Evolutionary conservation across 92 coral and sea anemone genomes (phyloP), one percentile per base, ranked within the genome.

Genomic region (Epizoanthus stellaris): DNA sequence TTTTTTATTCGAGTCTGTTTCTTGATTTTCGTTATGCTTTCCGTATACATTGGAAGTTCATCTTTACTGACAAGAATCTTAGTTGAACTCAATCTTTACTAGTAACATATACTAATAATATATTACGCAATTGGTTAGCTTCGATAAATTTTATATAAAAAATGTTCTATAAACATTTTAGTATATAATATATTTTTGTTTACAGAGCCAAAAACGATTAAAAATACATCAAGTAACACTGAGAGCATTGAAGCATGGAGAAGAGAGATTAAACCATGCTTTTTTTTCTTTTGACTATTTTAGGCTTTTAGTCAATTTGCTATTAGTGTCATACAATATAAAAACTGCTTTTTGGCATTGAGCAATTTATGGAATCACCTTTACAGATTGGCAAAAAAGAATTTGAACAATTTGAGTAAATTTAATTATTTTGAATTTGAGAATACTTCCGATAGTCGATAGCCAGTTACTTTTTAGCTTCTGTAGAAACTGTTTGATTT

Each of bases 131-230:
- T 43, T 63, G 83, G 71, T 79, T 79, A 20, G 17, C 19, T 16
- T 38, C 60, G 56, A 34, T 42, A 16, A 43, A 63, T 20, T 67
- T 13, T 62, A 43, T 11, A 11, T 23, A 14, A 79, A 40, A 79
- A 43, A 3, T 59, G 39, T 76, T 49, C 56, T 49, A 34, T 20
- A 54, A 58, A 6, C 69, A 57, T 76, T 76, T 76, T 76, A 76
- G 6, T 67, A 39, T 59, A 34, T 67, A 6, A 16, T 2, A 38
- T 5, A 45, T 40, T 17, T 62, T 79, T 79, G 83, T 79, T 79
- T 79, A 79, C 53, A 21, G 49, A 79, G 72, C 52, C 56, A 23
- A 9, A 39, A 68, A 42, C 72, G 72, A 79, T 63, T 79, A 79
- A 79, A 79, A 62, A 79, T 63, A 63, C 83, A 79, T 79, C 72